Evolutionary conservation across 2,797 vertebrate species (phyloP).

Genomic region (Acanthurus lineatus): DNA sequence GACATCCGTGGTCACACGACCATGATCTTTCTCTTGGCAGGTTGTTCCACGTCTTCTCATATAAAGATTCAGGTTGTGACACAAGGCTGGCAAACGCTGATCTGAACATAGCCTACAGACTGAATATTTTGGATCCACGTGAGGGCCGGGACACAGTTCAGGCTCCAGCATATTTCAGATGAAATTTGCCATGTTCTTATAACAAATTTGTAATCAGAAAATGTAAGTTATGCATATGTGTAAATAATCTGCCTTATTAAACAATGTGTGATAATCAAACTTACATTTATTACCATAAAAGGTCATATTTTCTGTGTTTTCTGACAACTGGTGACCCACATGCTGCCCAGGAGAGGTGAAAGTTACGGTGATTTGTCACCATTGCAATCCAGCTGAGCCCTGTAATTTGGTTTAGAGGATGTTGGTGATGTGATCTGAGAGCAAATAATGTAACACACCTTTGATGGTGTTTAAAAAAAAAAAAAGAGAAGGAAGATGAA

Average conservation of each 20-base stretch:
- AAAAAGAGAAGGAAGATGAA: background rate
- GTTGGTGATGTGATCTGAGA: conserved; percentile 14
- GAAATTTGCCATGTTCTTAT: background rate
- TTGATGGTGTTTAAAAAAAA: background rate
- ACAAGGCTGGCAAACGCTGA: conserved; percentile 12
- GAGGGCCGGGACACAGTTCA: background rate
- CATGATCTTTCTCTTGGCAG: conserved; percentile 4
- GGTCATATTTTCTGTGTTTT: background rate
- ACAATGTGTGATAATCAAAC: background rate
- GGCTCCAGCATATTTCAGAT: background rate
- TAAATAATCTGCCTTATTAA: background rate
- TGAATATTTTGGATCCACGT: conserved; percentile 17
- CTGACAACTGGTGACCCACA: background rate
- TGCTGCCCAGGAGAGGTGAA: background rate
- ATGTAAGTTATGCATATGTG: background rate
- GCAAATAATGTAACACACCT: background rate
- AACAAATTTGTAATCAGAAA: background rate
- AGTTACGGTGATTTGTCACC: conserved; percentile 6
- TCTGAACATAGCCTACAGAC: conserved; percentile 14
- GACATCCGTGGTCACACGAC: conserved; percentile 28
- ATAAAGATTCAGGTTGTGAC: background rate
- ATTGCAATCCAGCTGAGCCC: conserved; percentile 15
- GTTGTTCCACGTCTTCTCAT: conserved; percentile 4
- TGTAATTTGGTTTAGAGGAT: conserved; percentile 26
- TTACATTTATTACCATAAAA: background rate